Percentiles rank a stretch among this genome's conserved stretches.
phyloP scores from a whole-genome alignment of 2,113 vertebrate species.

The Ageneiosus marmoratus region DNA sequence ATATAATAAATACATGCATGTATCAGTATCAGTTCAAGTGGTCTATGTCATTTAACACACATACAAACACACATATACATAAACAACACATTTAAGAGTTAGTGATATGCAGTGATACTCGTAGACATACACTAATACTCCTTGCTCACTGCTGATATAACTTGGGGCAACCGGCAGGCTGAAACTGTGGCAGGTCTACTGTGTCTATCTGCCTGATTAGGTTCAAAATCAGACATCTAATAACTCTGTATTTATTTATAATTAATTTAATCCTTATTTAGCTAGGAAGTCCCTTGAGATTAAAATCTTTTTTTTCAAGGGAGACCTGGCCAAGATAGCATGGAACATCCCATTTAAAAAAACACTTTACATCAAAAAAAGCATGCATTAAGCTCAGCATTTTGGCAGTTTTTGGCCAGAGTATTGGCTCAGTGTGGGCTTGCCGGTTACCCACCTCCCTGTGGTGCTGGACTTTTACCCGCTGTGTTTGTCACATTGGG shows the following conservation, averaged over 20 bases:
- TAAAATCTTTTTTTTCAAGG: too few species aligned
- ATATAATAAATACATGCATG: neutral
- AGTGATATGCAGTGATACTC: constrained; percentile 97
- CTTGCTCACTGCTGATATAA: constrained; percentile 87
- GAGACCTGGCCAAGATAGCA: too few species aligned
- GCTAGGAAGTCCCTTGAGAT: too few species aligned
- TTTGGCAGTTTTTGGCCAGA: constrained; percentile 62
- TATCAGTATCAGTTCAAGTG: neutral
- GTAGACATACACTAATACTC: constrained; percentile 79
- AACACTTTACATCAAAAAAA: neutral
- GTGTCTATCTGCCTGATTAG: constrained; percentile 31
- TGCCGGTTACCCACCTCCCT: constrained; percentile 93
- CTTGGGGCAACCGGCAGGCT: constrained; percentile 96
- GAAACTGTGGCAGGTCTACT: constrained; percentile 74
- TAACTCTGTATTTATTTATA: neutral
- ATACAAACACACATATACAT: constrained; percentile 43
- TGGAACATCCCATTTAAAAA: too few species aligned
- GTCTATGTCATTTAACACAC: neutral
- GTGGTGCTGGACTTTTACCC: constrained; percentile 79
- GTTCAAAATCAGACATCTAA: neutral
- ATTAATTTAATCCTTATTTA: too few species aligned
- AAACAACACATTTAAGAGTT: constrained; percentile 61
- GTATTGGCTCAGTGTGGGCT: constrained; percentile 63
- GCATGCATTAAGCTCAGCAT: neutral
- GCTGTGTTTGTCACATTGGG: constrained; percentile 91